Percentiles rank a stretch among this genome's conserved stretches.
These are phyloP conservation scores for Pica pica DNA, from an alignment of 2,113 vertebrate species.

Conservation along the genomic window DNA sequence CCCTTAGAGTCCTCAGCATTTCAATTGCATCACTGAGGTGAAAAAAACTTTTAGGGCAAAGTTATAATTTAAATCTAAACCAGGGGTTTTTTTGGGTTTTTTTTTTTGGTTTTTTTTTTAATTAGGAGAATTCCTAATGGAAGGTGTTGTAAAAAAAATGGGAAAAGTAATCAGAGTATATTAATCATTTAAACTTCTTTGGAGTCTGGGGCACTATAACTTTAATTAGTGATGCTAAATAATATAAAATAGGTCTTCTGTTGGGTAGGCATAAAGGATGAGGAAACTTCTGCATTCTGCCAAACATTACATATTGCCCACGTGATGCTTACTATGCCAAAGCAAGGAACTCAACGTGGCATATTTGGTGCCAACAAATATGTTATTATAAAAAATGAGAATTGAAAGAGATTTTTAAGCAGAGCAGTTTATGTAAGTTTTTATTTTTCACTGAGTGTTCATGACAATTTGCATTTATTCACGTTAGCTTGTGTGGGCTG, in stretches of 20 bases:
- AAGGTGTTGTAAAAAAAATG: background rate
- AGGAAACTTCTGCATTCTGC: background rate
- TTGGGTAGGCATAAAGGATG: background rate
- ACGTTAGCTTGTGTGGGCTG: background rate
- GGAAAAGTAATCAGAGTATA: background rate
- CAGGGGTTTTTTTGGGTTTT: no score
- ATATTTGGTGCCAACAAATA: background rate
- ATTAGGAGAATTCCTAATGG: background rate
- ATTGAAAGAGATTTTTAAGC: background rate
- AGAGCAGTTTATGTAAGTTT: background rate
- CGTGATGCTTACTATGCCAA: background rate
- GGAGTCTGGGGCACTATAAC: background rate
- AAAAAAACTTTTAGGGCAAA: background rate
- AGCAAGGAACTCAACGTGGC: background rate
- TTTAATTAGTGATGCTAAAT: background rate
- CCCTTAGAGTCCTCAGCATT: background rate
- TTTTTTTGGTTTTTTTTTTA: background rate
- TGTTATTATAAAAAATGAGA: background rate
- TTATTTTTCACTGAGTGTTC: background rate
- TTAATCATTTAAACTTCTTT: background rate
- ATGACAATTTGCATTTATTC: background rate
- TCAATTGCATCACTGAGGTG: background rate
- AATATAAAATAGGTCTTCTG: background rate
- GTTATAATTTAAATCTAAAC: background rate
- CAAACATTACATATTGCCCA: background rate